Percentiles rank a stretch among this genome's conserved stretches.
phyloP scores from a whole-genome alignment of 2,888 invertebrate species.

The Lepidocyrtoides sp. region DNA sequence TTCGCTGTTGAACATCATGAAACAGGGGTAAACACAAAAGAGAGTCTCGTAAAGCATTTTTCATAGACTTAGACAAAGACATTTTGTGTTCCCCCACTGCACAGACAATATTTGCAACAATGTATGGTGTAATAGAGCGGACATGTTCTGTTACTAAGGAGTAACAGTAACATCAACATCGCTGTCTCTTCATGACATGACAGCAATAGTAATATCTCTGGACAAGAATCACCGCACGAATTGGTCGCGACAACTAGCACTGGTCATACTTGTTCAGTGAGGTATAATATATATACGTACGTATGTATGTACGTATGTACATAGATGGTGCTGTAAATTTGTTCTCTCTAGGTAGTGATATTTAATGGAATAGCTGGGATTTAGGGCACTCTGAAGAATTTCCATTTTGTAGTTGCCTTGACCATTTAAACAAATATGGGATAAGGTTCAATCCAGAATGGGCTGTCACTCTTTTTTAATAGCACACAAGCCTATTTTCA shows the following conservation, averaged over 20 bases:
- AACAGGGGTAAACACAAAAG: background rate
- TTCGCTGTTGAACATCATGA: background rate
- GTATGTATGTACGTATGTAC: too few species aligned
- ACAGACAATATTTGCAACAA: background rate
- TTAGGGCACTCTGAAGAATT: background rate
- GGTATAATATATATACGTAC: too few species aligned
- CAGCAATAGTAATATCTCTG: slow-evolving; percentile 34
- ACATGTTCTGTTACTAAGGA: background rate
- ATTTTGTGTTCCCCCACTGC: background rate
- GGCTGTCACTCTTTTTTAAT: slow-evolving; percentile 49
- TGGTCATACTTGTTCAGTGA: background rate
- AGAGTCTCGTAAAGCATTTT: background rate
- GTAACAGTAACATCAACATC: slow-evolving; percentile 13
- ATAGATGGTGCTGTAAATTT: background rate
- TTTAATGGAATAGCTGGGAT: background rate
- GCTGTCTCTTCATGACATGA: background rate
- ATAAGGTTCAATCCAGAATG: slow-evolving; percentile 49
- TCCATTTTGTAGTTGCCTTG: background rate
- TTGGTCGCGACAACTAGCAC: background rate
- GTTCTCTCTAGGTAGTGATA: background rate
- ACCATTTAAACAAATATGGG: slow-evolving; percentile 1
- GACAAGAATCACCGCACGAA: slow-evolving; percentile 27
- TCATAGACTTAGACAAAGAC: background rate
- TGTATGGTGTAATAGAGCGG: slow-evolving; percentile 19
- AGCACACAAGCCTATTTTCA: too few species aligned